Conservation (phyloP, 2,888 invertebrate species). For the Drosophila ustulata region DNA sequence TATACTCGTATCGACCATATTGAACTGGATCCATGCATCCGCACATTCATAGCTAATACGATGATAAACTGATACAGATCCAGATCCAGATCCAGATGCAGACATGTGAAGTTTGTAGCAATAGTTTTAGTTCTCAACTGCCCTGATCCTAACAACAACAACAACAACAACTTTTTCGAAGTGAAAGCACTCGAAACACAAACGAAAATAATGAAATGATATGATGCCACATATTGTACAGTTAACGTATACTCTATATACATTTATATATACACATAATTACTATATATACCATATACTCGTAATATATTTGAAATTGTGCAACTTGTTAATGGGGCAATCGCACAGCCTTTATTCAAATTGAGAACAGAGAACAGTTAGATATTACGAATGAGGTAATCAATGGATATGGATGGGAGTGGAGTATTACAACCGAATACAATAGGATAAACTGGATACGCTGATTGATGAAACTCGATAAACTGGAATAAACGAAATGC, state of each 20-base stretch:
- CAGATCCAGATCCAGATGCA: slow-evolving; percentile 5
- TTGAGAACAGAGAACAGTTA: slow-evolving; percentile 1
- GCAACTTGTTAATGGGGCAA: slow-evolving; percentile 37
- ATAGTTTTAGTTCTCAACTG: slow-evolving; percentile 40
- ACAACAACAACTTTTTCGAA: slow-evolving; percentile 10
- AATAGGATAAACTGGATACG: not conserved
- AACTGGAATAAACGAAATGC: slow-evolving; percentile 22
- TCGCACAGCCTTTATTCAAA: slow-evolving; percentile 28
- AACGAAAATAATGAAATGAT: not conserved
- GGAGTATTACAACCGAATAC: slow-evolving; percentile 1
- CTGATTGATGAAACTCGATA: not conserved
- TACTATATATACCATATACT: slow-evolving; percentile 5
- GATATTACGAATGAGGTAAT: slow-evolving; percentile 8
- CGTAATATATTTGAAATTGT: slow-evolving; percentile 21
- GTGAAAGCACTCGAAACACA: not conserved
- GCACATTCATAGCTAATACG: slow-evolving; percentile 35
- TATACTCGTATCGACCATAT: not conserved
- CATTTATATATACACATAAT: slow-evolving; percentile 6
- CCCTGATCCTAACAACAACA: slow-evolving; percentile 9
- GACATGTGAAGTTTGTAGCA: slow-evolving; percentile 28
- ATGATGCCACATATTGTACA: not conserved
- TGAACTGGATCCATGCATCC: slow-evolving; percentile 4
- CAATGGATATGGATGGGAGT: slow-evolving; percentile 12
- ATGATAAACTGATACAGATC: slow-evolving; percentile 16
- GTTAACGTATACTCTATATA: slow-evolving; percentile 14